Evolutionary conservation across 2,888 invertebrate genomes (phyloP), one percentile per base, ranked within the genome.

Genomic region (Lepas anatifera): DNA sequence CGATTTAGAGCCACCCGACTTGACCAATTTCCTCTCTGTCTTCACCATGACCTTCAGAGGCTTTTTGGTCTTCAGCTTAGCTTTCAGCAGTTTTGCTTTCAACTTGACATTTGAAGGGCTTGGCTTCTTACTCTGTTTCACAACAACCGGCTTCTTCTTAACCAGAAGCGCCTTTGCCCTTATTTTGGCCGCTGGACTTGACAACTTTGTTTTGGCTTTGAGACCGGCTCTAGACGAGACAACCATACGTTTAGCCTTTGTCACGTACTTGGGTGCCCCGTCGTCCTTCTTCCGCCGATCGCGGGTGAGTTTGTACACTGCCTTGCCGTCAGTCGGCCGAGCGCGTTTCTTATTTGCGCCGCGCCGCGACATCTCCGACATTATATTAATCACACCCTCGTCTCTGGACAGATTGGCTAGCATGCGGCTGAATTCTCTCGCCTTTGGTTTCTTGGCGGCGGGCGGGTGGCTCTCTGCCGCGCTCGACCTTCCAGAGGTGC

Each of bases 371-470:
- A 64, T 39, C 25, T 64, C 64, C 0, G 74, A 70, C 6, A 74
- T 52, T 3, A 74, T 68, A 63, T 74, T 74, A 13, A 74, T 52
- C 0, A 72, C 70, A 10, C 74, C 74, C 68, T 74, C 74, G 70
- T 74, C 74, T 68, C 70, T 64, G 63, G 71, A 74, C 39, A 74
- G 68, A n/a, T n/a, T n/a, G 18, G 58, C 29, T 22, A 32, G 32
- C 32, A 25, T 11, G 11, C 52, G 29, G 48, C 25, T 4, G 41
- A 13, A 13, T 10, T 41, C 11, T 2, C 41, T 1, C 41, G 4
- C 41, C 41, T 41, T 41, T 10, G 1, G 10, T 7, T 18, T 32
- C 58, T 58, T 58, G 32, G 32, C 22, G 18, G 29, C 18, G 58
- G 58, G 18, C 58, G 29, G 58, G 18, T n/a, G n/a, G n/a, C n/a